These are phyloP conservation scores for Karalla daura DNA, from an alignment of 2,797 vertebrate species.

Conservation along the genomic window DNA sequence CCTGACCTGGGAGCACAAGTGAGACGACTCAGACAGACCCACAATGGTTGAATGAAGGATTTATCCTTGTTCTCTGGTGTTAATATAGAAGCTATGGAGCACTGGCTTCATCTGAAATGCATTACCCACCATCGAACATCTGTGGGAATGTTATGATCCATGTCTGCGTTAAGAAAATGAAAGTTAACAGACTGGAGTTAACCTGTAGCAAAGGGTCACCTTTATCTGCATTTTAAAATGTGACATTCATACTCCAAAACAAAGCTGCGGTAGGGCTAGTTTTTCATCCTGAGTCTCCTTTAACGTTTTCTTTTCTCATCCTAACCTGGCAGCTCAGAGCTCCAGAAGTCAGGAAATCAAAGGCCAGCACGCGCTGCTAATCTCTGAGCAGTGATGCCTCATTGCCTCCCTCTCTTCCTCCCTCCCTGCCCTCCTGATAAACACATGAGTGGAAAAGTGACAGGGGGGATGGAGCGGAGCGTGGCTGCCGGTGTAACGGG, in stretches of 20 bases:
- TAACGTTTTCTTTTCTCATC: neutral
- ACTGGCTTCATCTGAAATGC: no score
- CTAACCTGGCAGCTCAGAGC: slow-evolving; percentile 11
- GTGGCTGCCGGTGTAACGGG: slow-evolving; percentile 35
- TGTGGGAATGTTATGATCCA: no score
- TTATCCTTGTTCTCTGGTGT: no score
- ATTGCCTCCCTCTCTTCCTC: slow-evolving; percentile 22
- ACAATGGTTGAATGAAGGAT: slow-evolving; percentile 39
- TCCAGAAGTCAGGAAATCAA: slow-evolving; percentile 43
- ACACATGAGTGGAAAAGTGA: slow-evolving; percentile 53
- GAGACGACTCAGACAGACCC: slow-evolving; percentile 9
- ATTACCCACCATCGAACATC: no score
- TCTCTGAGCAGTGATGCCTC: slow-evolving; percentile 39
- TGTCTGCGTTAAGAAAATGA: no score
- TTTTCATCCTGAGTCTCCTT: neutral
- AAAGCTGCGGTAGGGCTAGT: no score
- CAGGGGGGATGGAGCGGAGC: slow-evolving; percentile 2
- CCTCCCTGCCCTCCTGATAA: slow-evolving; percentile 39
- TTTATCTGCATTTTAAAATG: no score
- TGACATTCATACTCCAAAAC: no score
- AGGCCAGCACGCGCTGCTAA: slow-evolving; percentile 42
- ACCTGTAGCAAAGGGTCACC: no score
- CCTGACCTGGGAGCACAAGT: slow-evolving; percentile 17
- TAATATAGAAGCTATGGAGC: no score
- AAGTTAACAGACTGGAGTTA: no score